A percentile compares a stretch with the other conserved stretches of the same genome.
phyloP scores from a whole-genome alignment of 2,888 invertebrate species.

The Sabatieria punctata region DNA sequence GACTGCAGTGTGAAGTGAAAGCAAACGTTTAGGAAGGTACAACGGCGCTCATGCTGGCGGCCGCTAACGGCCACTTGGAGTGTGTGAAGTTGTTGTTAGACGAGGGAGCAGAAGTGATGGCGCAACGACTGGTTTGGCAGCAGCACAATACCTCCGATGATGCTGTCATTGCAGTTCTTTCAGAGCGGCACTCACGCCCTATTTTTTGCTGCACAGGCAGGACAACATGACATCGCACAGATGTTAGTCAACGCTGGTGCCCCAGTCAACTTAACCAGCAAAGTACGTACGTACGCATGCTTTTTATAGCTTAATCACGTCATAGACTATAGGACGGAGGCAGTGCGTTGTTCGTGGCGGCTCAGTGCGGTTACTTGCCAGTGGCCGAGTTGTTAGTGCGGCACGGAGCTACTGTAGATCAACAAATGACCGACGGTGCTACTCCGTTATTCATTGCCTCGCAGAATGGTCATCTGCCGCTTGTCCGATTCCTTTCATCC shows the following conservation, averaged over 20 bases:
- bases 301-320: conserved; percentile 1
- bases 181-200: conserved; percentile 79
- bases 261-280: conserved; percentile 32
- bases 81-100: conserved; percentile 69
- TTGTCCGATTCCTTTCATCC: conserved; percentile 51
- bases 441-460: conserved; percentile 78
- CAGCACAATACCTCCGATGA: neutral
- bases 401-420: conserved; percentile 48
- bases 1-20: conserved; percentile 2
- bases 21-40: conserved; percentile 61
- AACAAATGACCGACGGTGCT: conserved; percentile 51
- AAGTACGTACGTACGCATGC: conserved; percentile 24
- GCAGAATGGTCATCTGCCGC: conserved; percentile 75
- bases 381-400: conserved; percentile 54
- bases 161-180: conserved; percentile 20
- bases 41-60: conserved; percentile 73
- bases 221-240: conserved; percentile 62
- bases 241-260: conserved; percentile 56
- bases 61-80: conserved; percentile 71
- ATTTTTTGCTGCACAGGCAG: conserved; percentile 84
- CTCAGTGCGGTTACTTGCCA: conserved; percentile 76
- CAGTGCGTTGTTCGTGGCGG: conserved; percentile 73
- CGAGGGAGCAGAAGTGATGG: conserved; percentile 74
- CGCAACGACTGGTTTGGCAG: conserved; percentile 47
- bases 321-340: conserved; percentile 67